Conservation (phyloP, 2,797 vertebrate genomes). For the Amblyraja radiata region DNA sequence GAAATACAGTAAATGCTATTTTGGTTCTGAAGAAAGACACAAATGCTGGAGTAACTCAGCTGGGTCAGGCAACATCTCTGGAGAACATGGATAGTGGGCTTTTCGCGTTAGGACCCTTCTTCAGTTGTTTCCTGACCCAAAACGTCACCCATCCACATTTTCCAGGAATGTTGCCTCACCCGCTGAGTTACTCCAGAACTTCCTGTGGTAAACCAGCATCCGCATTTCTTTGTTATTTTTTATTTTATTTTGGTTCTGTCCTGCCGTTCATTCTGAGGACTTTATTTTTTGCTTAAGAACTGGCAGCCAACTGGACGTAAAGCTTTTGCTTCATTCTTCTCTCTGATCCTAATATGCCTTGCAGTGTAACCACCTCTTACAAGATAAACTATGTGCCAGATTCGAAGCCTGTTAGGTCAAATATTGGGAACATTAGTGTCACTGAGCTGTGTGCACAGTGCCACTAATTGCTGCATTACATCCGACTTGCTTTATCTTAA, state of each 20-base stretch:
- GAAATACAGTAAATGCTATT: conserved; percentile 5
- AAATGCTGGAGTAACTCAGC: too few relatives aligned
- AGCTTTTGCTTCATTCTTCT: not conserved
- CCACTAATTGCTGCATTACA: conserved; percentile 37
- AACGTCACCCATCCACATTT: too few relatives aligned
- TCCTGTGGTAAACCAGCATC: too few relatives aligned
- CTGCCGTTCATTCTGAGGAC: not conserved
- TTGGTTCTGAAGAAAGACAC: not conserved
- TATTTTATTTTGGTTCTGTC: not conserved
- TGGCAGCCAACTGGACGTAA: conserved; percentile 5
- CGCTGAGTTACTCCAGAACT: too few relatives aligned
- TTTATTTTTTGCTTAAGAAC: not conserved
- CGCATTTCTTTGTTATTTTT: too few relatives aligned
- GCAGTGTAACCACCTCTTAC: not conserved
- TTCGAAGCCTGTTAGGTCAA: conserved; percentile 27
- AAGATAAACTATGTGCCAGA: conserved; percentile 33
- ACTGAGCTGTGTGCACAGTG: conserved; percentile 17
- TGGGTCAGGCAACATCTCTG: too few relatives aligned
- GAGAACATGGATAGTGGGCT: too few relatives aligned
- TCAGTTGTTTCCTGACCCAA: too few relatives aligned
- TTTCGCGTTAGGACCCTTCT: too few relatives aligned
- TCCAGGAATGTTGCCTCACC: too few relatives aligned
- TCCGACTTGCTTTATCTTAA: conserved; percentile 38
- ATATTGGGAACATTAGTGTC: conserved; percentile 37
- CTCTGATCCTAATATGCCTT: conserved; percentile 4